Base-by-base conservation (phyloP, 2,797 vertebrate species). In the Pitangus sulphuratus region DNA sequence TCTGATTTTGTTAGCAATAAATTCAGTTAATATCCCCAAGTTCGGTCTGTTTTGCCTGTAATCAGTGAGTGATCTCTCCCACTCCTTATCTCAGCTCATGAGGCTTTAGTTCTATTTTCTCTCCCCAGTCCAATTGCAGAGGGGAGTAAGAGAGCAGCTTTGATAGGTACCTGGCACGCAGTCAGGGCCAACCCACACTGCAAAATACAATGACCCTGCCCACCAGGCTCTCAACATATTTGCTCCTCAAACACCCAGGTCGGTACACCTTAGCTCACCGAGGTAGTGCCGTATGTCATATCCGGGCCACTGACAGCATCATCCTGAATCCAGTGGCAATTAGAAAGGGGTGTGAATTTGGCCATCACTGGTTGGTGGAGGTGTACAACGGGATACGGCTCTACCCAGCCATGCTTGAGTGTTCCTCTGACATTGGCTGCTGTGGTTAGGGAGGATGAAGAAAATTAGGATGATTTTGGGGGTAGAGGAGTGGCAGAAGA, bases 211-310 rank as follows among this genome's bases (percentile, higher is more conserved):
- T 28, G 44, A 19, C 21, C 16, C 44, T 78, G 48, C 16, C 30
- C 24, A 39, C 51, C 20, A 12, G 28, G 25, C 7, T 18, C 44
- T 51, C 2, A 0, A 8, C 2, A 4, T 12, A 57, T 35, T 70
- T 6, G 0, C 37, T 75, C 6, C 58, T 84, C 74, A 60, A 25
- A 47, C 9, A 39, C 4, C 4, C 22, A 30, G 28, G 39, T 35
- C 18, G 26, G n/a, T 26, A 42, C 0, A 0, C 22, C 69, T 69
- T 24, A 19, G 39, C 51, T 74, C 2, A 2, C 54, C 2, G 2
- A 74, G 19, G 15, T 18, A 31, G 25, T 50, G 37, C 47, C 5
- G 1, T 8, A 24, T 0, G 4, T 17, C 2, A 0, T 61, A 74
- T 31, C 40, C 71, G 31, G 40, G 53, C 50, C 56, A 24, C 70